phyloP scores from a whole-genome alignment of 2,113 vertebrate species.

The Microcebus griseorufus region DNA sequence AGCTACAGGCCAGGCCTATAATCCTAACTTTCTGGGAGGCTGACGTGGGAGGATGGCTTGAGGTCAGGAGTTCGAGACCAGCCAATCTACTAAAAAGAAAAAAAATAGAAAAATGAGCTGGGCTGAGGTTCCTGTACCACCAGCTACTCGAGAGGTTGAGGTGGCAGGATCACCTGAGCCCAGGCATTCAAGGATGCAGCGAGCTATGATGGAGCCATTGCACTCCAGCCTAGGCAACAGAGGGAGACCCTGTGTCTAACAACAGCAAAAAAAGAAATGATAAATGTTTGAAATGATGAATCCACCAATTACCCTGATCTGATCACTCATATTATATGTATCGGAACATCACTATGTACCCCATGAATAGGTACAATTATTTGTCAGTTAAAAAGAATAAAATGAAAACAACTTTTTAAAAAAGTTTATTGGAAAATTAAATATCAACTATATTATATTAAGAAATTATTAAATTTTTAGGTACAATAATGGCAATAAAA shows the following conservation, averaged over 20 bases:
- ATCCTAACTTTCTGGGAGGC: not conserved
- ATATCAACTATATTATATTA: not conserved
- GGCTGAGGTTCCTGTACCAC: not conserved
- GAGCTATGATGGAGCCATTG: not conserved
- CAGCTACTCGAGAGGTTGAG: not conserved
- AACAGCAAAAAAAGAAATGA: not conserved
- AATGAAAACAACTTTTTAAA: not conserved
- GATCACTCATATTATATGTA: no score
- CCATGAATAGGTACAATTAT: no score
- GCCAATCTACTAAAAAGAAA: not conserved
- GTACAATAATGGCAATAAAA: conserved; percentile 1
- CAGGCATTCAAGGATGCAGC: not conserved
- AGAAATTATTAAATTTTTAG: conserved; percentile 21
- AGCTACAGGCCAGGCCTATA: not conserved
- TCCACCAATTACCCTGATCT: no score
- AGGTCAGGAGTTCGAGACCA: not conserved
- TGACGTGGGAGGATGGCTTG: not conserved
- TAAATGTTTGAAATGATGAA: no score
- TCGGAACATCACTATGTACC: no score
- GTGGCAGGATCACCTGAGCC: not conserved
- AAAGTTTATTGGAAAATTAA: not conserved
- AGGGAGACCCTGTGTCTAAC: not conserved
- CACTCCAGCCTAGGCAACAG: not conserved
- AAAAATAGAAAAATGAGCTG: not conserved
- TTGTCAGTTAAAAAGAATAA: no score